Evolutionary conservation across 2,888 invertebrate species (phyloP).

Genomic region (Tryphoninae sp.): DNA sequence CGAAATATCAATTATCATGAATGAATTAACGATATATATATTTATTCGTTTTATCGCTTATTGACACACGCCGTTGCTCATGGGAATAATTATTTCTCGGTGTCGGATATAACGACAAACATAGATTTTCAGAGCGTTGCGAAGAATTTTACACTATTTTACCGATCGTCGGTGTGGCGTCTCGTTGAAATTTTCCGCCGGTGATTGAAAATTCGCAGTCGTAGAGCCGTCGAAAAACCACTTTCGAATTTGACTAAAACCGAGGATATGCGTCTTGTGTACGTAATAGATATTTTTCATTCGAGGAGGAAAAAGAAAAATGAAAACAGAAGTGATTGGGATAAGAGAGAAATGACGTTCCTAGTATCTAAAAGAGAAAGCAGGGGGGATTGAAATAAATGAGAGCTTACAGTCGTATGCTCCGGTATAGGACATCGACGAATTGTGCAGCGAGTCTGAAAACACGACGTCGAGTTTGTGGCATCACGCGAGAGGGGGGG

Average conservation of each 20-base stretch:
- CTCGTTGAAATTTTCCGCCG: constrained; percentile 32
- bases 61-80: constrained; percentile 20
- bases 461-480: constrained; percentile 43
- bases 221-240: background rate
- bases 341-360: constrained; percentile 54
- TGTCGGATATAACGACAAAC: constrained; percentile 11
- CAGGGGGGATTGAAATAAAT: constrained; percentile 1
- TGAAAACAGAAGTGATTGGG: constrained; percentile 25
- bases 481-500: constrained; percentile 36
- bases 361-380: constrained; percentile 51
- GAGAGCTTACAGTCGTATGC: constrained; percentile 40
- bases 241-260: background rate
- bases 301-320: constrained; percentile 25
- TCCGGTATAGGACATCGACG: constrained; percentile 38
- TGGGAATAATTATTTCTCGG: constrained; percentile 30
- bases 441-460: constrained; percentile 47
- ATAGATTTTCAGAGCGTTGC: background rate
- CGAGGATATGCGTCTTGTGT: constrained; percentile 1
- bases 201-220: constrained; percentile 7
- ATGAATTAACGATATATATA: background rate
- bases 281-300: constrained; percentile 59
- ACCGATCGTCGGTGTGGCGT: constrained; percentile 23
- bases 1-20: background rate
- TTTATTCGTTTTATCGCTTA: constrained; percentile 2
- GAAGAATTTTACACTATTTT: constrained; percentile 18